phyloP scores from a whole-genome alignment of 1,140 invertebrate species.

The Anoplophora glabripennis region DNA sequence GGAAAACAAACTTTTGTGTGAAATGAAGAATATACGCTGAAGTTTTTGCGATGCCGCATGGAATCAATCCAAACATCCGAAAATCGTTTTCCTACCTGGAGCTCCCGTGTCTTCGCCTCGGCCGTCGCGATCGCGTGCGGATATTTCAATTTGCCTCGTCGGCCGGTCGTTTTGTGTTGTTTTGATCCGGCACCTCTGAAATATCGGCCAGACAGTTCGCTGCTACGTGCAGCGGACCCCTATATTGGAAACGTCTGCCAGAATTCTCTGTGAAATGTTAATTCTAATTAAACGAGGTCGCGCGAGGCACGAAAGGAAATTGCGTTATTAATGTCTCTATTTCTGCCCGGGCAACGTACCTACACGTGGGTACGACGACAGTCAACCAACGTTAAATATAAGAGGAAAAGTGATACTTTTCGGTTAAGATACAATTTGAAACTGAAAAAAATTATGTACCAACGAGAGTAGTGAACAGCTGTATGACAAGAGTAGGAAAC shows the following conservation, averaged over 20 bases:
- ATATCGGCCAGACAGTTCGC: slow-evolving; percentile 32
- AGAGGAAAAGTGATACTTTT: not conserved
- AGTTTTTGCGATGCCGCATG: no score
- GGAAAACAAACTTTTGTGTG: no score
- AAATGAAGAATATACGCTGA: no score
- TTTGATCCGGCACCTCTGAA: slow-evolving; percentile 37
- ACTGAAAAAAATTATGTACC: slow-evolving; percentile 11
- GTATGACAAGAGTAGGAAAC: no score
- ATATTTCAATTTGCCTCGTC: slow-evolving; percentile 36
- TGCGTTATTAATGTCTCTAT: slow-evolving; percentile 20
- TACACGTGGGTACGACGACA: no score
- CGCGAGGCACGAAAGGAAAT: slow-evolving; percentile 25
- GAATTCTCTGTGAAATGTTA: slow-evolving; percentile 16
- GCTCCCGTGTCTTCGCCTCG: not conserved
- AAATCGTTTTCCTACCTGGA: not conserved
- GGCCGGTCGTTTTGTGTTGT: slow-evolving; percentile 32
- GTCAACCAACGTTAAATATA: no score
- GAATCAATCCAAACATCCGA: no score
- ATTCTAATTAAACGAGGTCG: slow-evolving; percentile 17
- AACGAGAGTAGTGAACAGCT: no score
- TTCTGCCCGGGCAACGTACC: no score
- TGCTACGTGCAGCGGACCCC: slow-evolving; percentile 2
- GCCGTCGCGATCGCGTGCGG: slow-evolving; percentile 22
- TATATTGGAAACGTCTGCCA: slow-evolving; percentile 15
- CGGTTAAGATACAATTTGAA: not conserved